Conservation (phyloP, 2,888 invertebrate genomes). For the Sinhomidia bicolor region DNA sequence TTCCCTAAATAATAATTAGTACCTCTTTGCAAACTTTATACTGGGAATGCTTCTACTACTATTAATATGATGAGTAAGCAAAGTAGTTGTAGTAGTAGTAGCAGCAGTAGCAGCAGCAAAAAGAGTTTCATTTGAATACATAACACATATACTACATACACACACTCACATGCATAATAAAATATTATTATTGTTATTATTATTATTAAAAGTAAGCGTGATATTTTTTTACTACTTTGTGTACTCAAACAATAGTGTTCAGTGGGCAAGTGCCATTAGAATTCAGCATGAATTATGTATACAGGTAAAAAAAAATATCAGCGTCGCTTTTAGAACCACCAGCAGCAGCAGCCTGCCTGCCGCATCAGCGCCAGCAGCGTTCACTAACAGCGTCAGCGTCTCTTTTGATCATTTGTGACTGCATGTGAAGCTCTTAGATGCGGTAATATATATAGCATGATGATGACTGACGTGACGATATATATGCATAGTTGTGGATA, state of each 20-base stretch:
- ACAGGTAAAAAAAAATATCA: neutral
- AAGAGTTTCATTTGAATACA: slow-evolving; percentile 42
- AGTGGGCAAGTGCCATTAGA: slow-evolving; percentile 43
- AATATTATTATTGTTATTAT: neutral
- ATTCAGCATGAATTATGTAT: neutral
- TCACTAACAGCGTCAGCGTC: slow-evolving; percentile 43
- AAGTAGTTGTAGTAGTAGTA: neutral
- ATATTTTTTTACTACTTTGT: slow-evolving; percentile 6
- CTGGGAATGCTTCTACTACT: neutral
- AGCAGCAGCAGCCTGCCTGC: neutral
- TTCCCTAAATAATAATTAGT: slow-evolving; percentile 75
- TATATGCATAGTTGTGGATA: too few relatives aligned
- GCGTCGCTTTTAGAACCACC: neutral
- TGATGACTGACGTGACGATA: neutral
- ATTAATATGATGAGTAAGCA: neutral
- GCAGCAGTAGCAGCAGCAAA: too few relatives aligned
- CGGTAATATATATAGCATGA: neutral
- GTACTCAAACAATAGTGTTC: slow-evolving; percentile 26
- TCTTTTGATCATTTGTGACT: neutral
- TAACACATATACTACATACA: neutral
- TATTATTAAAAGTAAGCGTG: slow-evolving; percentile 36
- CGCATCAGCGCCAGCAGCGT: neutral
- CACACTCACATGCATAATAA: slow-evolving; percentile 25
- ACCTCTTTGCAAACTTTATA: slow-evolving; percentile 48
- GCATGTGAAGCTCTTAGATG: neutral